These are phyloP conservation scores for Porites rus DNA, from an alignment of 92 coral and sea anemone genomes.

Conservation along the genomic window DNA sequence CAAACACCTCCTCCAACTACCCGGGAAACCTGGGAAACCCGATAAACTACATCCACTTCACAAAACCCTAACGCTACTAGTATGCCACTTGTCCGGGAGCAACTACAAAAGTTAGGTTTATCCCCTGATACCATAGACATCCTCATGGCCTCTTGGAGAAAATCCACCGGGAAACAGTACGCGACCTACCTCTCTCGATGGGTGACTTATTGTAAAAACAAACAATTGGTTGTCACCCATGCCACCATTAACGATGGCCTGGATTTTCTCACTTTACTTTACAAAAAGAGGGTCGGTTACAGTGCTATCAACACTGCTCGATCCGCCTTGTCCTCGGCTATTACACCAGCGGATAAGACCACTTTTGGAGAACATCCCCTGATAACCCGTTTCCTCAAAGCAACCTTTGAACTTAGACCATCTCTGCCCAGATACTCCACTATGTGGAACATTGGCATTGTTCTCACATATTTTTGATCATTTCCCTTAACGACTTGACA, in stretches of 20 bases:
- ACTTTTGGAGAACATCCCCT: conserved; percentile 36
- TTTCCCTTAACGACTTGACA: conserved; percentile 17
- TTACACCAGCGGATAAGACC: conserved; percentile 26
- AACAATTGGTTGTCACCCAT: conserved; percentile 4
- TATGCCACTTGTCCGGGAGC: conserved; percentile 59
- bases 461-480: not conserved
- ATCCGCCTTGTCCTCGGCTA: conserved; percentile 50
- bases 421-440: conserved; percentile 19
- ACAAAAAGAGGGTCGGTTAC: conserved; percentile 33
- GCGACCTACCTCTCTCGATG: conserved; percentile 38
- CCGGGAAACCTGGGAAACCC: conserved; percentile 26
- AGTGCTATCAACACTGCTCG: conserved; percentile 66
- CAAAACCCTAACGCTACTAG: conserved; percentile 17
- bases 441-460: conserved; percentile 26
- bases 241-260: conserved; percentile 30
- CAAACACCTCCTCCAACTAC: conserved; percentile 32
- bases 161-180: conserved; percentile 48
- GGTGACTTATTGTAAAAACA: conserved; percentile 28
- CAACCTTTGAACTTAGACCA: conserved; percentile 30
- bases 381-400: conserved; percentile 8
- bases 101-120: conserved; percentile 18
- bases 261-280: conserved; percentile 43
- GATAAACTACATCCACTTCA: conserved; percentile 32
- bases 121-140: conserved; percentile 21
- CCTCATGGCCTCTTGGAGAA: conserved; percentile 56